These are phyloP conservation scores for Notarius lentiginosus DNA, from an alignment of 2,113 vertebrate species.

Conservation along the genomic window DNA sequence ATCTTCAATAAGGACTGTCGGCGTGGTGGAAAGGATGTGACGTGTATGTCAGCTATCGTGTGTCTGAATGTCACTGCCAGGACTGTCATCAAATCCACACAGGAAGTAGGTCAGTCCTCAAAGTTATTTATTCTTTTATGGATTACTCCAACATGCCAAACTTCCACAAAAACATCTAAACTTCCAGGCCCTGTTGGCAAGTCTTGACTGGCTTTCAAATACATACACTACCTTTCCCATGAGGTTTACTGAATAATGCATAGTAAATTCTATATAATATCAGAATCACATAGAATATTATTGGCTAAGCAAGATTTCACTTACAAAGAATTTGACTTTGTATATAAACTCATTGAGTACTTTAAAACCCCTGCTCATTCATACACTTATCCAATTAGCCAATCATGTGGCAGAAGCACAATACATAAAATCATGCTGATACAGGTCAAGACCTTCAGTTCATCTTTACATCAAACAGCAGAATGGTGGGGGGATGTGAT, in stretches of 20 bases:
- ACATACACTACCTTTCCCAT: background rate
- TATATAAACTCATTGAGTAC: background rate
- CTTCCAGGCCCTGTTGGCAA: too few relatives aligned
- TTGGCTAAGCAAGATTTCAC: background rate
- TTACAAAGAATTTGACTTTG: background rate
- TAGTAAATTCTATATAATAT: background rate
- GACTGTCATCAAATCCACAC: conserved; percentile 73
- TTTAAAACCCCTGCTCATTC: background rate
- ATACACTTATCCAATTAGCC: background rate
- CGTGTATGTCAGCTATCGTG: conserved; percentile 87
- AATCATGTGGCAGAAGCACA: background rate
- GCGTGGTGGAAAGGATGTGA: conserved; percentile 86
- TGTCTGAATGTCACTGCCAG: conserved; percentile 87
- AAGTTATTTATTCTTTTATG: conserved; percentile 2
- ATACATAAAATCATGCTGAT: background rate
- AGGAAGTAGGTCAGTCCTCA: conserved; percentile 78
- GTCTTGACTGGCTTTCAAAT: background rate
- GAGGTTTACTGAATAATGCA: background rate
- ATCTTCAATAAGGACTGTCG: conserved; percentile 94
- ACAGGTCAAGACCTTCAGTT: background rate
- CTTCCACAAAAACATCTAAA: background rate
- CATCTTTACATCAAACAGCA: background rate
- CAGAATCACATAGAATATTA: background rate
- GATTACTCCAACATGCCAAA: background rate
- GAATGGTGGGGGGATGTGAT: background rate